A percentile compares a stretch with the other conserved stretches of the same genome.
phyloP scores from a whole-genome alignment of 2,113 vertebrate genomes.

The Halcyon senegalensis region DNA sequence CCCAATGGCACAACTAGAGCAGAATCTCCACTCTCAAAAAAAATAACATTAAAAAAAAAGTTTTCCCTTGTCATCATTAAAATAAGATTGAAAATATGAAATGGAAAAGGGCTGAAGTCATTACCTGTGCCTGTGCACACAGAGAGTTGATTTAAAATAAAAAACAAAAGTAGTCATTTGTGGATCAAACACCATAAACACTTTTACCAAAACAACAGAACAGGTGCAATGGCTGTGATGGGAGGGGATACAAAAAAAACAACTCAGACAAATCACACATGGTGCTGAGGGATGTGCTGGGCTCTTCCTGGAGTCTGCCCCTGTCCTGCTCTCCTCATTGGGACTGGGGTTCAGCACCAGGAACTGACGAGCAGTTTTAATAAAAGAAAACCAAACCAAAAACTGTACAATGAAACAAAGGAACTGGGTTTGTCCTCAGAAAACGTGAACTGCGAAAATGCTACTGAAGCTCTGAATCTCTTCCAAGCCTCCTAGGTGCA shows the following conservation, averaged over 20 bases:
- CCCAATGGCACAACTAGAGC: rapidly evolving
- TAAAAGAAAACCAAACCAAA: neutral
- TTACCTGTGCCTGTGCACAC: neutral
- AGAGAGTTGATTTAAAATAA: neutral
- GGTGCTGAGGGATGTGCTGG: neutral
- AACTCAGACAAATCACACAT: rapidly evolving
- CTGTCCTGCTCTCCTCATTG: neutral
- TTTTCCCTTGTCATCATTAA: rapidly evolving
- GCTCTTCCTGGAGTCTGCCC: neutral
- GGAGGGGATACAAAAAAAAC: neutral
- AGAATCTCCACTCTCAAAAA: neutral
- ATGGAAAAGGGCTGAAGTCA: neutral
- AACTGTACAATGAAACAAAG: neutral
- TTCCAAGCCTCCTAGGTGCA: neutral
- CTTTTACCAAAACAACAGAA: neutral
- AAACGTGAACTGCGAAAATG: neutral
- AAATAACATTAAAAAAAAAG: neutral
- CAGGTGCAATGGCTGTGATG: neutral
- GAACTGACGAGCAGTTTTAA: rapidly evolving
- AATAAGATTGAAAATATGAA: neutral
- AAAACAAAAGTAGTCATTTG: no score
- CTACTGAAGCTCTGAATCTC: neutral
- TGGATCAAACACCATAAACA: neutral
- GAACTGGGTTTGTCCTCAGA: neutral
- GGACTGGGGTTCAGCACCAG: neutral